Conservation (phyloP, 1,140 invertebrate genomes). For the Scaptomyza graminum region DNA sequence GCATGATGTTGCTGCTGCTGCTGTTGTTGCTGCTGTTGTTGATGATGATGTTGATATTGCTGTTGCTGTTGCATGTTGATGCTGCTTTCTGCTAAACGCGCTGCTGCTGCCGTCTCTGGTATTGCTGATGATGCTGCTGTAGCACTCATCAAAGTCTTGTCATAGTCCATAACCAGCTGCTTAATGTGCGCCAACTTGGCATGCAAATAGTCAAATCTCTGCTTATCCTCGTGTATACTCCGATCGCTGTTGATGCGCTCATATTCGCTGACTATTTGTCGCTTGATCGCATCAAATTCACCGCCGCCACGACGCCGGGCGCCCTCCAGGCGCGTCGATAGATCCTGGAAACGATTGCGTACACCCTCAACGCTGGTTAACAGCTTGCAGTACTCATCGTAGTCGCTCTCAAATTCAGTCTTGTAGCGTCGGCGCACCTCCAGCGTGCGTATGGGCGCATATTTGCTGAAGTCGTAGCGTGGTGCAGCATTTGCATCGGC, state of each 20-base stretch:
- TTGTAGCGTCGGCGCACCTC: constrained; percentile 94
- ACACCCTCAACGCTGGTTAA: constrained; percentile 91
- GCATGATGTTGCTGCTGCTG: constrained; percentile 57
- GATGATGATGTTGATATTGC: constrained; percentile 39
- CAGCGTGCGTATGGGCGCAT: constrained; percentile 89
- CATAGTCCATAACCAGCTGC: constrained; percentile 92
- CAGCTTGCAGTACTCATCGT: constrained; percentile 91
- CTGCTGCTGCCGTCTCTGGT: constrained; percentile 18
- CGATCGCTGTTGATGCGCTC: constrained; percentile 89
- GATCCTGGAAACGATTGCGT: constrained; percentile 89
- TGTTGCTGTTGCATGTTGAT: constrained; percentile 22
- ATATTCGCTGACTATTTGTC: constrained; percentile 93
- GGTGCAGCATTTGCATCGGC: constrained; percentile 53
- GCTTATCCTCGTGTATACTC: constrained; percentile 88
- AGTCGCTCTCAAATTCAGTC: constrained; percentile 93
- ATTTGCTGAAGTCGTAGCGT: constrained; percentile 87
- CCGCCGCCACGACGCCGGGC: constrained; percentile 57
- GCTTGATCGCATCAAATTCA: constrained; percentile 85
- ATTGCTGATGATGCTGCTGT: constrained; percentile 9
- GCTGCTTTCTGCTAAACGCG: constrained; percentile 17
- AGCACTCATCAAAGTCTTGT: constrained; percentile 84
- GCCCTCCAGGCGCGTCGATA: constrained; percentile 84
- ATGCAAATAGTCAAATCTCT: constrained; percentile 93
- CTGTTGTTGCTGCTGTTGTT: constrained; percentile 26
- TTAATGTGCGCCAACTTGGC: constrained; percentile 96